Evolutionary conservation across 2,113 vertebrate genomes (phyloP).

Genomic region (Dissostichus mawsoni): DNA sequence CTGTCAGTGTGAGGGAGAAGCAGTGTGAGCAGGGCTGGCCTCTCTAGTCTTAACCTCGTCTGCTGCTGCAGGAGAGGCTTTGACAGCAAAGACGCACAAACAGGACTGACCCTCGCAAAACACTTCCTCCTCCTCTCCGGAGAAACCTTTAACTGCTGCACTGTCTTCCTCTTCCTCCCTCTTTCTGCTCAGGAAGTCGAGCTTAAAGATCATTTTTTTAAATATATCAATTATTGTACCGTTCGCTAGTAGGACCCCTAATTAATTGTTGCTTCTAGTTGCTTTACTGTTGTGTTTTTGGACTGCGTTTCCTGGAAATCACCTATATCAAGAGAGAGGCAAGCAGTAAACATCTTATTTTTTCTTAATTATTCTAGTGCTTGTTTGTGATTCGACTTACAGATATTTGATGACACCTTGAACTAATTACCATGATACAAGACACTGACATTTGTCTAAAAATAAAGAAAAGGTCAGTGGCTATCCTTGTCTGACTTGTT

Average conservation of each 20-base stretch:
- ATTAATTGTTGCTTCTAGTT: too few relatives aligned
- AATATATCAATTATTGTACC: not conserved
- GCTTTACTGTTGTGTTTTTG: not conserved
- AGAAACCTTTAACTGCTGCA: constrained; percentile 45
- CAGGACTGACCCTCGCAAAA: constrained; percentile 60
- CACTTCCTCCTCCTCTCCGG: constrained; percentile 24
- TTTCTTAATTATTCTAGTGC: too few relatives aligned
- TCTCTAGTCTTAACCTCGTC: constrained; percentile 75
- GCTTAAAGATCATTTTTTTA: too few relatives aligned
- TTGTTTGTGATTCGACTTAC: not conserved
- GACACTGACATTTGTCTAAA: not conserved
- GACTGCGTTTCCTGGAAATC: not conserved
- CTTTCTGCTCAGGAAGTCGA: too few relatives aligned
- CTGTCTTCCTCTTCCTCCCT: constrained; percentile 13
- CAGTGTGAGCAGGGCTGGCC: constrained; percentile 71
- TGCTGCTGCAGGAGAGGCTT: constrained; percentile 64
- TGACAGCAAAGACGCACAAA: constrained; percentile 80
- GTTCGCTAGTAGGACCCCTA: not conserved
- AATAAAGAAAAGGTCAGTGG: not conserved
- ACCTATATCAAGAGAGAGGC: not conserved
- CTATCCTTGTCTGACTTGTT: not conserved
- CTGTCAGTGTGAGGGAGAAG: constrained; percentile 77
- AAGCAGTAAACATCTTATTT: too few relatives aligned
- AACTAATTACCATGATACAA: not conserved
- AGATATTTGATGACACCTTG: not conserved